phyloP scores from a whole-genome alignment of 2,888 invertebrate genomes.

The Acanthosepion esculentum region DNA sequence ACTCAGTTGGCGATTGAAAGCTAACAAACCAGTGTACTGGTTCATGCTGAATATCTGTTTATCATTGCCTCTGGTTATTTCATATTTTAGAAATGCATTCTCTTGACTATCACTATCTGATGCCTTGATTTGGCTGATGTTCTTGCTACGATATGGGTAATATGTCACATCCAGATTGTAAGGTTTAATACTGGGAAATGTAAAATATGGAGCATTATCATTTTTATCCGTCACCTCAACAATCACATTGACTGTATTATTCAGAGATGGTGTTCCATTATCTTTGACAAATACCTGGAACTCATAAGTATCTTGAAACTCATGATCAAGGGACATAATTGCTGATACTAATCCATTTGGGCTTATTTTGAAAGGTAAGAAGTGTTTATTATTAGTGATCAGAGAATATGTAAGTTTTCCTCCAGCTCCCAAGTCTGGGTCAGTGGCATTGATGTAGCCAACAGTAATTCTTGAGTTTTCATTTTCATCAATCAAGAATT shows the following conservation, averaged over 20 bases:
- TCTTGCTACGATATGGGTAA: not conserved
- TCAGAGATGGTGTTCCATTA: slow-evolving; percentile 1
- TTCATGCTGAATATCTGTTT: slow-evolving; percentile 18
- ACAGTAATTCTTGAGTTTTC: not conserved
- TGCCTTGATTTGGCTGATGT: not conserved
- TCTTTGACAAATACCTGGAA: not conserved
- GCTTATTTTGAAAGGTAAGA: slow-evolving; percentile 10
- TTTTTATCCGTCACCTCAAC: not conserved
- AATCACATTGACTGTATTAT: slow-evolving; percentile 1
- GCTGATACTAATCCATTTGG: not conserved
- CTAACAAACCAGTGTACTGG: slow-evolving; percentile 20
- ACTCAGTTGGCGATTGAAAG: not conserved
- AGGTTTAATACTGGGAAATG: slow-evolving; percentile 21
- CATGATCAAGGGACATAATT: slow-evolving; percentile 22
- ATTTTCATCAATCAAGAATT: slow-evolving; percentile 21
- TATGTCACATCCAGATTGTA: slow-evolving; percentile 20
- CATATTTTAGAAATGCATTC: slow-evolving; percentile 13
- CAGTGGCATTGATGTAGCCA: slow-evolving; percentile 33
- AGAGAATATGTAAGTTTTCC: not conserved
- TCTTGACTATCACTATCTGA: slow-evolving; percentile 3
- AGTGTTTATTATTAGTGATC: not conserved
- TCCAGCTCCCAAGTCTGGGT: slow-evolving; percentile 1
- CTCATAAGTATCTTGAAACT: not conserved
- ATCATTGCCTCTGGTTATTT: not conserved
- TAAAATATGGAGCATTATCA: slow-evolving; percentile 33